Evolutionary conservation across 2,797 vertebrate genomes (phyloP).

Genomic region (Phyllotis vaccarum): DNA sequence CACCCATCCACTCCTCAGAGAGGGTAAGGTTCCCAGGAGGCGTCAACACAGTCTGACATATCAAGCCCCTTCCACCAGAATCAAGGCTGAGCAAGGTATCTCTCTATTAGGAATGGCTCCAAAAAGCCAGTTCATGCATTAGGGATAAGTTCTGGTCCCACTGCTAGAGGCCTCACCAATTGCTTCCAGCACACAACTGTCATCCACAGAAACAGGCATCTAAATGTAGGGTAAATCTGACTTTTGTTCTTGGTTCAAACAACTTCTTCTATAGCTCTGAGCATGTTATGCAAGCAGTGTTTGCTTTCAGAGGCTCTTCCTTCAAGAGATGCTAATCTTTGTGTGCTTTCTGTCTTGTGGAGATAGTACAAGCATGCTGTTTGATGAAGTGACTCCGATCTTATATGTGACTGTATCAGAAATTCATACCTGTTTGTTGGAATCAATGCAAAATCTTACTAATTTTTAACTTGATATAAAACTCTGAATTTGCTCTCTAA

Average conservation of each 20-base stretch:
- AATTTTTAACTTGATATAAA: slow-evolving; percentile 25
- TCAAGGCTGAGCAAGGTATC: no score
- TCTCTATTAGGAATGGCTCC: no score
- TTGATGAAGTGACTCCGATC: not conserved
- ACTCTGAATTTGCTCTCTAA: not conserved
- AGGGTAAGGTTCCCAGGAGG: no score
- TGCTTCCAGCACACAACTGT: no score
- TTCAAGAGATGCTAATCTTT: slow-evolving; percentile 28
- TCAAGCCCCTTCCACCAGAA: no score
- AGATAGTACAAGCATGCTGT: not conserved
- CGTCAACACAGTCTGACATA: no score
- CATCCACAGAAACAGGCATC: not conserved
- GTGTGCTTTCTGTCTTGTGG: slow-evolving; percentile 31
- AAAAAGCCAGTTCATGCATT: no score
- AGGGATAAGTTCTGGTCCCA: no score
- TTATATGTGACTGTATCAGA: not conserved
- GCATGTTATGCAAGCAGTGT: slow-evolving; percentile 47
- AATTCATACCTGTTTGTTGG: slow-evolving; percentile 3
- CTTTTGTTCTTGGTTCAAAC: slow-evolving; percentile 50
- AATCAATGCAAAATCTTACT: slow-evolving; percentile 23
- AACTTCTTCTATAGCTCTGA: not conserved
- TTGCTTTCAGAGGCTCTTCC: slow-evolving; percentile 30
- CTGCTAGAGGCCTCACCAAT: no score
- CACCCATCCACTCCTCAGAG: no score
- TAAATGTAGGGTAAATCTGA: not conserved